phyloP scores from a whole-genome alignment of 2,888 invertebrate genomes.

The Fissipunctia ypsillon region DNA sequence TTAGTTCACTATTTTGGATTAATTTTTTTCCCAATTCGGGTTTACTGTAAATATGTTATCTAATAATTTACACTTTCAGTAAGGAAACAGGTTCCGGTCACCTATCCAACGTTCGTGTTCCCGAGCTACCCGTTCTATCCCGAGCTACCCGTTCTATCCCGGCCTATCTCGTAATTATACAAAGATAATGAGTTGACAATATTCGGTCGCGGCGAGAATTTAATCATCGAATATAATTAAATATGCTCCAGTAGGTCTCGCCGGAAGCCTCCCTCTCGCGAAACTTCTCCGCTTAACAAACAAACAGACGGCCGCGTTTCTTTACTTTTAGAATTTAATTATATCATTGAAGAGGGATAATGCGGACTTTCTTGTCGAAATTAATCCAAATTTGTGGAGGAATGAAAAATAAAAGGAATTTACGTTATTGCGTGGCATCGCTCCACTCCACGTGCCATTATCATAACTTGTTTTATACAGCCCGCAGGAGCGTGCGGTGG shows the following conservation, averaged over 20 bases:
- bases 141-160: too few species aligned
- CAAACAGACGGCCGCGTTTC: conserved; percentile 63
- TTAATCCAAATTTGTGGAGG: conserved; percentile 67
- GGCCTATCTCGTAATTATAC: too few species aligned
- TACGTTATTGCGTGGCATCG: conserved; percentile 57
- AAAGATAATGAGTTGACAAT: not conserved
- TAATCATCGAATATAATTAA: conserved; percentile 36
- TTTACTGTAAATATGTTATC: not conserved
- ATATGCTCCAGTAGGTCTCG: conserved; percentile 32
- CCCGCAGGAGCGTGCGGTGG: not conserved
- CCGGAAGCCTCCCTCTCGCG: conserved; percentile 4
- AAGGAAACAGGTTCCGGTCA: not conserved
- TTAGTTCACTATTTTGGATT: not conserved
- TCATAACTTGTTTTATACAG: conserved; percentile 57
- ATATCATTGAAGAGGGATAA: conserved; percentile 69
- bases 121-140: too few species aligned
- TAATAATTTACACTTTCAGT: not conserved
- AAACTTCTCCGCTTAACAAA: conserved; percentile 69
- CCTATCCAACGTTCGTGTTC: not conserved
- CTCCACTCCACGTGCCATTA: conserved; percentile 48
- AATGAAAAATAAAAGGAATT: conserved; percentile 67
- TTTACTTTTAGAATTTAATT: conserved; percentile 70
- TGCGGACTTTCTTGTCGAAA: conserved; percentile 66
- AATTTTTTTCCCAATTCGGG: not conserved
- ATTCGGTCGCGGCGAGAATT: conserved; percentile 10